These are phyloP conservation scores for Mastomys natalensis DNA, from an alignment of 2,113 vertebrate species.

Conservation along the genomic window DNA sequence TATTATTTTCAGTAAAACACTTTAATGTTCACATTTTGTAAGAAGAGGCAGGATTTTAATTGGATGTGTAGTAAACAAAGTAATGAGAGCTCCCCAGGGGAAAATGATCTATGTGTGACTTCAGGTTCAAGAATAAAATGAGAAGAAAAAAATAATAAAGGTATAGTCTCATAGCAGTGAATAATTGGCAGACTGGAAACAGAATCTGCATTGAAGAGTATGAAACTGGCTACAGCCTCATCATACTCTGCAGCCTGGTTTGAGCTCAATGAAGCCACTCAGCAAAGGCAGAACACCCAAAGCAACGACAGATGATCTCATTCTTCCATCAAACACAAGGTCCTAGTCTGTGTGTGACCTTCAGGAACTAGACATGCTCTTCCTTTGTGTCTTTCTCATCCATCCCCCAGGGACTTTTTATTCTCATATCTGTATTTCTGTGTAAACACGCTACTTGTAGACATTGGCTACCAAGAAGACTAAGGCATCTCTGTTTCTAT, in stretches of 20 bases:
- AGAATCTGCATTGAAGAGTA: neutral
- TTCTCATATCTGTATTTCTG: conserved; percentile 82
- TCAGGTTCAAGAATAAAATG: conserved; percentile 47
- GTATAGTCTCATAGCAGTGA: neutral
- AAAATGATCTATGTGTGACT: conserved; percentile 20
- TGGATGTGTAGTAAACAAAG: neutral
- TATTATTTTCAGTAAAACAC: neutral
- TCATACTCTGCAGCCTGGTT: conserved; percentile 54
- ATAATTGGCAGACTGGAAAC: conserved; percentile 31
- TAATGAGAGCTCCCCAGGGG: conserved; percentile 12
- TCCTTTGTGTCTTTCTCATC: conserved; percentile 28
- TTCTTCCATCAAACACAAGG: neutral
- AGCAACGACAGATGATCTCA: conserved; percentile 3
- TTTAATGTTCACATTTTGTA: neutral
- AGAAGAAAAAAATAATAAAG: neutral
- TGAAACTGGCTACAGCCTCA: conserved; percentile 41
- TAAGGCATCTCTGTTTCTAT: conserved; percentile 91
- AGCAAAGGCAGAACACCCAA: conserved; percentile 55
- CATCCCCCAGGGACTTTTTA: conserved; percentile 81
- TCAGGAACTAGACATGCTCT: conserved; percentile 49
- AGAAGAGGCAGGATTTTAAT: conserved; percentile 41
- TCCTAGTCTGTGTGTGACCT: neutral
- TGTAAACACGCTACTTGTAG: conserved; percentile 79
- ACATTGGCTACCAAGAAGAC: conserved; percentile 78
- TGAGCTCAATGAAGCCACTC: conserved; percentile 63